Conservation (phyloP, 2,797 vertebrate genomes). For the Ibycter americanus region DNA sequence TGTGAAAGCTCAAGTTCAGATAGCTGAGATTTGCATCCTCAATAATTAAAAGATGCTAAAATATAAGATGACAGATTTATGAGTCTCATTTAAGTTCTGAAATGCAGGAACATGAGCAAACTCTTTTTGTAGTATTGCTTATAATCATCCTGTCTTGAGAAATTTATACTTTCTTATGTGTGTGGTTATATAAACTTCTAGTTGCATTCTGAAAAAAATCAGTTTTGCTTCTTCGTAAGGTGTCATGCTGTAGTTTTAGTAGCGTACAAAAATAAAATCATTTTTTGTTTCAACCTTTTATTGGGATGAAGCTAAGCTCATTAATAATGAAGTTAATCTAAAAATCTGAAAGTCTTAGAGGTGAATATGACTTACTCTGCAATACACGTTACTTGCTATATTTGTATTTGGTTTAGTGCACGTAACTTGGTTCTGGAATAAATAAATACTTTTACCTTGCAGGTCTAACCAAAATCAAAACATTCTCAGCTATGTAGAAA, state of each 20-base stretch:
- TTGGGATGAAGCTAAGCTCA: neutral
- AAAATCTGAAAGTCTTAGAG: neutral
- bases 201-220: neutral
- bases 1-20: neutral
- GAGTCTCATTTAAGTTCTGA: neutral
- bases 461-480: slow-evolving; percentile 18
- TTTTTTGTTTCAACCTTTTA: neutral
- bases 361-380: neutral
- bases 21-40: slow-evolving; percentile 6
- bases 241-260: neutral
- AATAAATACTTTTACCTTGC: slow-evolving; percentile 23
- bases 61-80: neutral
- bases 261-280: neutral
- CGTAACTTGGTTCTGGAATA: neutral
- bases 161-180: neutral
- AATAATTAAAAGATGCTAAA: slow-evolving; percentile 4
- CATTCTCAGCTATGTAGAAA: neutral
- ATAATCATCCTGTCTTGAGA: neutral
- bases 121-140: neutral
- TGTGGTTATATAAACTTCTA: neutral
- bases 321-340: neutral
- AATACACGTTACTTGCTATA: neutral
- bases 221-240: neutral
- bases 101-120: neutral
- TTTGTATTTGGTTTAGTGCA: neutral